A percentile compares a stretch with the other conserved stretches of the same genome.
Conservation (phyloP, 2,888 invertebrate species). For the Acanthosoma haemorrhoidale region DNA sequence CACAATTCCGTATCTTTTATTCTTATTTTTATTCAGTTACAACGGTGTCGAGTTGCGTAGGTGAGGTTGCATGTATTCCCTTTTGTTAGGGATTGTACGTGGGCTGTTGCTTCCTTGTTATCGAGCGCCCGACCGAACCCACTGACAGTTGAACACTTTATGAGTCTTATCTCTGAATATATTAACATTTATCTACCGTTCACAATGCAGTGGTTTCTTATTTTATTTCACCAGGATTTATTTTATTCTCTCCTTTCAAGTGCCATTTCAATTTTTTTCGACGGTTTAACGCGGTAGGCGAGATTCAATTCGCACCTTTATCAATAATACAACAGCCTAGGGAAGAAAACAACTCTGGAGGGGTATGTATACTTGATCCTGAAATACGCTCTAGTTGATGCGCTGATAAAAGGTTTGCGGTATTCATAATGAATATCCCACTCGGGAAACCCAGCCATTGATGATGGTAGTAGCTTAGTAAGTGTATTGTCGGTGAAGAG, state of each 20-base stretch:
- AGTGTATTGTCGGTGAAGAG: too few relatives aligned
- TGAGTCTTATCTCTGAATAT: slow-evolving; percentile 29
- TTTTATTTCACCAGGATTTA: slow-evolving; percentile 11
- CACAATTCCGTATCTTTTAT: neutral
- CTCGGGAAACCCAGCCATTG: too few relatives aligned
- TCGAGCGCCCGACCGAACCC: slow-evolving; percentile 19
- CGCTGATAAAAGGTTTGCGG: too few relatives aligned
- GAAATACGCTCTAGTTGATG: too few relatives aligned
- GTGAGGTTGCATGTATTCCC: slow-evolving; percentile 27
- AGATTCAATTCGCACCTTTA: neutral
- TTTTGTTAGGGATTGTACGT: slow-evolving; percentile 25
- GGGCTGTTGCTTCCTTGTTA: slow-evolving; percentile 25
- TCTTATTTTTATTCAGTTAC: neutral
- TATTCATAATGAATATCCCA: too few relatives aligned
- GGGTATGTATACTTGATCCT: too few relatives aligned
- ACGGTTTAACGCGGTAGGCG: neutral
- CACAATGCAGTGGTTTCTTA: slow-evolving; percentile 11
- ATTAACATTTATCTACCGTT: slow-evolving; percentile 29
- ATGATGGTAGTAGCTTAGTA: too few relatives aligned
- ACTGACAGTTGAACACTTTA: slow-evolving; percentile 26
- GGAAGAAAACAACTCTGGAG: too few relatives aligned
- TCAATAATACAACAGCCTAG: neutral
- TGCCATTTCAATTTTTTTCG: slow-evolving; percentile 17
- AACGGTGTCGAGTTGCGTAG: slow-evolving; percentile 22
- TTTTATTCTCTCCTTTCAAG: neutral